Percentiles rank a stretch among this genome's conserved stretches.
These are phyloP conservation scores for Monarcha castaneiventris DNA, from an alignment of 2,113 vertebrate species.

Conservation along the genomic window DNA sequence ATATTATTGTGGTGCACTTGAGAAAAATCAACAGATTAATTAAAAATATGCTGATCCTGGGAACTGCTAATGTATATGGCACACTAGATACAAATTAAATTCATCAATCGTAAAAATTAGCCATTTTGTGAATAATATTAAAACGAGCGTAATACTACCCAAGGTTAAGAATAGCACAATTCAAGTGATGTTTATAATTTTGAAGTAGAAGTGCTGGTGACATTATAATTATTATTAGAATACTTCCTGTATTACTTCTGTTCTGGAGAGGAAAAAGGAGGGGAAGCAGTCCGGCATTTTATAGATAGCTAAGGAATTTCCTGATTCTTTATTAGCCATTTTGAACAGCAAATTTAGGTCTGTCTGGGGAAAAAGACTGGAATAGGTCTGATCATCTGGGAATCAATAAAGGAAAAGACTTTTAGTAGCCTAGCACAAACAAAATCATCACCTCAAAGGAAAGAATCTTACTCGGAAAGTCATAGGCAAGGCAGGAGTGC, in stretches of 20 bases:
- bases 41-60: background rate
- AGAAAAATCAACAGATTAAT: conserved; percentile 4
- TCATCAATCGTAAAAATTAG: background rate
- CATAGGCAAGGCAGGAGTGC: background rate
- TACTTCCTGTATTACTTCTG: conserved; percentile 1
- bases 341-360: conserved; percentile 14
- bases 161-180: conserved; percentile 2
- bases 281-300: background rate
- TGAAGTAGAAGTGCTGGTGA: background rate
- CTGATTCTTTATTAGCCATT: background rate
- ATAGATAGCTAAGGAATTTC: background rate
- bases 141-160: background rate
- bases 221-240: background rate
- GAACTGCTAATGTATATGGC: background rate
- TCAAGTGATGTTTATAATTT: conserved; percentile 5
- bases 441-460: background rate
- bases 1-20: background rate
- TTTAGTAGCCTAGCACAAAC: background rate
- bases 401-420: background rate
- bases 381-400: background rate
- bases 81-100: background rate
- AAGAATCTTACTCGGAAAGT: background rate
- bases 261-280: background rate
- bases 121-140: background rate
- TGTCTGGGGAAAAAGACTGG: background rate